Conservation (phyloP, 2,113 vertebrate species). For the Eclectus roratus region DNA sequence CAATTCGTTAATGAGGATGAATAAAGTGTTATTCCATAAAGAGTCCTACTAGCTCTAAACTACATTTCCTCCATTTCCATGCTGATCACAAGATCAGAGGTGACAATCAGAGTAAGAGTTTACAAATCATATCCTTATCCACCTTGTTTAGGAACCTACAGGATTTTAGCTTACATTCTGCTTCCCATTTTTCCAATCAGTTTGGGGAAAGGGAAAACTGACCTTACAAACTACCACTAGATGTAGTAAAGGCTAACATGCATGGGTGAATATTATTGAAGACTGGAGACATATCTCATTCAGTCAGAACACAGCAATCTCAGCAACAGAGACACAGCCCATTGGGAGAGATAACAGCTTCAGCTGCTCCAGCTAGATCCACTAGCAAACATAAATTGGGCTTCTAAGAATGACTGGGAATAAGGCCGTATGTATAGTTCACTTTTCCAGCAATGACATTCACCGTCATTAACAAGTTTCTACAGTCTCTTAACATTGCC, state of each 20-base stretch:
- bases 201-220: background rate
- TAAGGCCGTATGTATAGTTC: background rate
- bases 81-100: background rate
- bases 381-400: background rate
- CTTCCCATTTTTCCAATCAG: background rate
- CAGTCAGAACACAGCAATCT: background rate
- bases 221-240: background rate
- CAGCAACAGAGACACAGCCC: background rate
- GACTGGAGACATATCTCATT: background rate
- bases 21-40: background rate
- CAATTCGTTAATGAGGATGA: background rate
- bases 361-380: background rate
- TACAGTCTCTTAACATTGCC: background rate
- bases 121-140: background rate
- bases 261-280: fast-evolving
- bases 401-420: background rate
- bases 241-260: background rate
- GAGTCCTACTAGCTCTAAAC: background rate
- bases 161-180: background rate
- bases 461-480: background rate
- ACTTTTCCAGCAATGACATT: background rate
- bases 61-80: background rate
- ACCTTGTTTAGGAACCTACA: background rate
- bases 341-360: background rate
- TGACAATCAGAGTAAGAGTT: background rate